These are phyloP conservation scores for Synanthedon formicaeformis DNA, from an alignment of 2,888 invertebrate genomes.

Conservation along the genomic window DNA sequence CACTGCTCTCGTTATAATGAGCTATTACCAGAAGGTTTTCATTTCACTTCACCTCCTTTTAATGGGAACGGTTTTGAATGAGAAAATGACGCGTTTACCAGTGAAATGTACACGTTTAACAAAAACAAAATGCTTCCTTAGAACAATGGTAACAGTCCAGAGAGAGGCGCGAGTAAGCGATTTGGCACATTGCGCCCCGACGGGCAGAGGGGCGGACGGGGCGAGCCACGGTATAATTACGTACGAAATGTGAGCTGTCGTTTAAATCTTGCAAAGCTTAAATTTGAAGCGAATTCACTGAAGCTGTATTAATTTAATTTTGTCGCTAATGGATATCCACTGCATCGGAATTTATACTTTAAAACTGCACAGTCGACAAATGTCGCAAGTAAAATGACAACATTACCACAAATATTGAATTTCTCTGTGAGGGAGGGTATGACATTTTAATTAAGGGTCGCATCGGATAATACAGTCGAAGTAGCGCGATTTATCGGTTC, in stretches of 20 bases:
- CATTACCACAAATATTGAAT: too few relatives aligned
- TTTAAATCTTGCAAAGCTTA: constrained; percentile 65
- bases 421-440: too few relatives aligned
- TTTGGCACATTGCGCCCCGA: constrained; percentile 63
- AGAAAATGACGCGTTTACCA: not conserved
- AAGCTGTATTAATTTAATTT: constrained; percentile 56
- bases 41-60: not conserved
- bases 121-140: not conserved
- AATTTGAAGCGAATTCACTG: constrained; percentile 55
- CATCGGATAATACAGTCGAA: too few relatives aligned
- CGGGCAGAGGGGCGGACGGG: constrained; percentile 13
- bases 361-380: too few relatives aligned
- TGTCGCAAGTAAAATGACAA: too few relatives aligned
- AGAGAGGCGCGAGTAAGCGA: constrained; percentile 60
- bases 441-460: too few relatives aligned
- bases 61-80: not conserved
- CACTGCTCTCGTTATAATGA: not conserved
- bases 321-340: constrained; percentile 17
- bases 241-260: constrained; percentile 61
- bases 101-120: not conserved
- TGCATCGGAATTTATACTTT: not conserved
- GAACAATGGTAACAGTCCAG: constrained; percentile 36
- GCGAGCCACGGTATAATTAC: constrained; percentile 59
- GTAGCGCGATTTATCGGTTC: too few relatives aligned
- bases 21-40: not conserved